Percentiles rank a stretch among this genome's conserved stretches.
phyloP scores from a whole-genome alignment of 2,888 invertebrate species.

The Thecocarcelia acutangulata region DNA sequence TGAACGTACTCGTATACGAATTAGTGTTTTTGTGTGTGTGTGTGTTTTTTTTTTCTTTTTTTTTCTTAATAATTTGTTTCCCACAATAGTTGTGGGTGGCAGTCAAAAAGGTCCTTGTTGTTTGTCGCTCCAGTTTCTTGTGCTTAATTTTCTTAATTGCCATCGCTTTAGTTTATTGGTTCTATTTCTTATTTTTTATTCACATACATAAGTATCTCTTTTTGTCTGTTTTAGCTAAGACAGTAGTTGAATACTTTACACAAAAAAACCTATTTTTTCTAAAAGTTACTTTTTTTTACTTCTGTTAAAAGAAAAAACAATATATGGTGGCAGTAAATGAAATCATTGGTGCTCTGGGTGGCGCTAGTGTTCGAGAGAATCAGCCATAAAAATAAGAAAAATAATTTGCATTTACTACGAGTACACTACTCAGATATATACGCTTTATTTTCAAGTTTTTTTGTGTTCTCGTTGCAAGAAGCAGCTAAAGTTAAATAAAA shows the following conservation, averaged over 20 bases:
- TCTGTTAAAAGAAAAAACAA: neutral
- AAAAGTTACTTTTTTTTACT: neutral
- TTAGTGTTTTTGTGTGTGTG: conserved; percentile 32
- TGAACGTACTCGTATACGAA: neutral
- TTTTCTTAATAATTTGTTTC: conserved; percentile 70
- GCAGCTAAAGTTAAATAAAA: neutral
- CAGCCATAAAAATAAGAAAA: conserved; percentile 19
- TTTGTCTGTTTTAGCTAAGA: conserved; percentile 38
- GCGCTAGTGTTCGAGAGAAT: conserved; percentile 51
- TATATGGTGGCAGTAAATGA: conserved; percentile 62
- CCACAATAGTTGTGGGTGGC: conserved; percentile 70
- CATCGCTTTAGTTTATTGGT: conserved; percentile 65
- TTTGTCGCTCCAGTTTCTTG: conserved; percentile 68
- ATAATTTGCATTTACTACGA: conserved; percentile 59
- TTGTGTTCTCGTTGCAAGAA: neutral
- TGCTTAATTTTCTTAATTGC: conserved; percentile 70
- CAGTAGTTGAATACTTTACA: conserved; percentile 23
- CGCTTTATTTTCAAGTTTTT: conserved; percentile 33
- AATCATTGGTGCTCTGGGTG: conserved; percentile 65
- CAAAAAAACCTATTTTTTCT: conserved; percentile 13
- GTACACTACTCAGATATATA: conserved; percentile 35
- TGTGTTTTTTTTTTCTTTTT: neutral
- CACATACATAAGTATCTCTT: no score
- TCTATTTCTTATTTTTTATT: conserved; percentile 42
- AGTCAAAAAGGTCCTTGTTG: conserved; percentile 69